Evolutionary conservation across 1,140 invertebrate species (phyloP), one percentile per base, ranked within the genome.

Genomic region (Babylonia areolata): DNA sequence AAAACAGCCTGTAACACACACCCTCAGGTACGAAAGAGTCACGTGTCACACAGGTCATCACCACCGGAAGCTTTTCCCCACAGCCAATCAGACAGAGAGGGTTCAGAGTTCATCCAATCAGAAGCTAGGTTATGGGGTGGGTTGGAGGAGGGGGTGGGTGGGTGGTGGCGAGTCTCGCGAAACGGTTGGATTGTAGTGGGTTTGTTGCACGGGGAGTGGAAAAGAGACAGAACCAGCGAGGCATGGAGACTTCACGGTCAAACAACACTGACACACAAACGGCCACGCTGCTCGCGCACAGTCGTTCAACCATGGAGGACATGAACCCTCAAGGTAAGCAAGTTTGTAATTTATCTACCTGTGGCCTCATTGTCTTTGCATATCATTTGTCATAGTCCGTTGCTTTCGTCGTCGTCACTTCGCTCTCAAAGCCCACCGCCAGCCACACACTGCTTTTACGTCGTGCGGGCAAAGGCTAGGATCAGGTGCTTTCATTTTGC

Each of bases 241-340:
- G 75, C 75, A 77, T 77, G 75, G 75, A 40, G 28, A 17, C 75
- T 77, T 77, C 75, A 77, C 35, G 75, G 37, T 77, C 75, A 20
- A 37, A 28, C 17, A 77, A 23, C 75, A 77, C 35, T 28, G 75
- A 77, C 33, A 77, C 75, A 39, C 3, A 40, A 28, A 77, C 75
- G 20, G 75, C 75, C 23, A 40, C 75, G 37, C 75, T 77, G 75
- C 75, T 77, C 15, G 75, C 75, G 37, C 75, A 77, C 35, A 77
- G 75, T 77, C 75, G 75, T 77, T 77, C 75, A 77, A 77, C 75
- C 75, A 77, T 77, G 75, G 75, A 77, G 37, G 37, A 40, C 35
- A 39, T 37, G 20, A 28, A 28, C 35, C 2, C 37, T 40, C 35
- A 73, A 33, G 71, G 71, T 73, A 73, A 73, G 58, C 58, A n/a